Evolutionary conservation across 2,797 vertebrate species (phyloP).

Genomic region (Eospalax fontanierii): DNA sequence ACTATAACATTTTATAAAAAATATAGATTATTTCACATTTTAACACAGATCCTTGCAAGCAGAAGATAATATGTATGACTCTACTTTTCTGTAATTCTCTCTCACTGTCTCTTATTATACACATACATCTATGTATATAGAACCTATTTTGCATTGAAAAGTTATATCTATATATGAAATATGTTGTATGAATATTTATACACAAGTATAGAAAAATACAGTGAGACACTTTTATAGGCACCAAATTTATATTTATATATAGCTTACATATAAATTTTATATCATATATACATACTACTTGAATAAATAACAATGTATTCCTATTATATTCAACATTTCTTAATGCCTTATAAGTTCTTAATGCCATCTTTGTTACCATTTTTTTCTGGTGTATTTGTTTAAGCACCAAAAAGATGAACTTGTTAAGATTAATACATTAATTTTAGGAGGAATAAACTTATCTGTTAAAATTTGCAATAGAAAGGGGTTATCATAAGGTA

Average conservation of each 20-base stretch:
- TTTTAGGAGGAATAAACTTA: not conserved
- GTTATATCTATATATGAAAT: not conserved
- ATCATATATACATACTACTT: not conserved
- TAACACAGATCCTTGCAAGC: not conserved
- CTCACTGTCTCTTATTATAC: not conserved
- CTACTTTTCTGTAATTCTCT: not conserved
- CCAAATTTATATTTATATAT: not conserved
- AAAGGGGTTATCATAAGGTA: not conserved
- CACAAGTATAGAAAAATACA: not conserved
- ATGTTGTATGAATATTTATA: not conserved
- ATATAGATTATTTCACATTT: not conserved
- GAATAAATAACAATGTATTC: not conserved
- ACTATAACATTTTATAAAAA: not conserved
- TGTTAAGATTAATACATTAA: not conserved
- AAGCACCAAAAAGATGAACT: not conserved
- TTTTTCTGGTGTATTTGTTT: not conserved
- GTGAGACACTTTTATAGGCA: not conserved
- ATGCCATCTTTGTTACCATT: not conserved
- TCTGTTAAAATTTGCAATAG: not conserved
- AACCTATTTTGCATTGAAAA: not conserved
- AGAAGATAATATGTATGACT: not conserved
- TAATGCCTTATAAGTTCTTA: not conserved
- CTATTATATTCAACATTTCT: too few relatives aligned
- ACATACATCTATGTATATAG: not conserved
- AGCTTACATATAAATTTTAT: not conserved